Percentiles rank a stretch among this genome's conserved stretches.
These are phyloP conservation scores for Mola mola DNA, from an alignment of 2,113 vertebrate species.

Conservation along the genomic window DNA sequence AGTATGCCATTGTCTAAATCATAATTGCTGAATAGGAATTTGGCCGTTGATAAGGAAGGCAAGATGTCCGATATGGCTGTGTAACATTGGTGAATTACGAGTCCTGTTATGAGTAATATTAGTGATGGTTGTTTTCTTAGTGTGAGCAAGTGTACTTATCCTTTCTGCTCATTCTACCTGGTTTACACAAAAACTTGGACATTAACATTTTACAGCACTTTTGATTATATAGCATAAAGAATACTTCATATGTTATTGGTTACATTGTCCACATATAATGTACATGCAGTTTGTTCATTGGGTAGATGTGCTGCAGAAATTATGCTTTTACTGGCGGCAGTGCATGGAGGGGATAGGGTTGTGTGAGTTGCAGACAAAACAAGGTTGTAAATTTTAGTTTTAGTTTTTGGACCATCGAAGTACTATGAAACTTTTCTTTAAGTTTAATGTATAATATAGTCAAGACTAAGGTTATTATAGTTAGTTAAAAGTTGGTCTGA, in stretches of 20 bases:
- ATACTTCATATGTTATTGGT: not conserved
- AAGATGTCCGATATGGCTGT: constrained; percentile 35
- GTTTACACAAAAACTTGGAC: not conserved
- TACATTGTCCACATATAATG: not conserved
- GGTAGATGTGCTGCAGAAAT: too few relatives aligned
- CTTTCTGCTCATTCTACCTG: not conserved
- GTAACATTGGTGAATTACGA: constrained; percentile 20
- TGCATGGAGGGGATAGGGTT: too few relatives aligned
- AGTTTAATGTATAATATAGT: too few relatives aligned
- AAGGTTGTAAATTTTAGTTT: too few relatives aligned
- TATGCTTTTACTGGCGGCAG: too few relatives aligned
- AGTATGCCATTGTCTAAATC: constrained; percentile 28
- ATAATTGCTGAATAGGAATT: constrained; percentile 38
- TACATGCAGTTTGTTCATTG: too few relatives aligned
- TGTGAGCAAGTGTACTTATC: not conserved
- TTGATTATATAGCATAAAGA: not conserved
- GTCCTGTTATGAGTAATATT: constrained; percentile 46
- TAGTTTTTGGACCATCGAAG: too few relatives aligned
- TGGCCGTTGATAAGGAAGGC: not conserved
- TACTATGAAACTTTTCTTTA: too few relatives aligned
- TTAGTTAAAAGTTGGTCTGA: too few relatives aligned
- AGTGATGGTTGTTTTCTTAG: constrained; percentile 35
- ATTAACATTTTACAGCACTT: not conserved
- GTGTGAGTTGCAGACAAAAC: too few relatives aligned
- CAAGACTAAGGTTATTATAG: too few relatives aligned